Evolutionary conservation across 2,113 vertebrate species (phyloP), one percentile per base, ranked within the genome.

Genomic region (Mormyrus iriodes): DNA sequence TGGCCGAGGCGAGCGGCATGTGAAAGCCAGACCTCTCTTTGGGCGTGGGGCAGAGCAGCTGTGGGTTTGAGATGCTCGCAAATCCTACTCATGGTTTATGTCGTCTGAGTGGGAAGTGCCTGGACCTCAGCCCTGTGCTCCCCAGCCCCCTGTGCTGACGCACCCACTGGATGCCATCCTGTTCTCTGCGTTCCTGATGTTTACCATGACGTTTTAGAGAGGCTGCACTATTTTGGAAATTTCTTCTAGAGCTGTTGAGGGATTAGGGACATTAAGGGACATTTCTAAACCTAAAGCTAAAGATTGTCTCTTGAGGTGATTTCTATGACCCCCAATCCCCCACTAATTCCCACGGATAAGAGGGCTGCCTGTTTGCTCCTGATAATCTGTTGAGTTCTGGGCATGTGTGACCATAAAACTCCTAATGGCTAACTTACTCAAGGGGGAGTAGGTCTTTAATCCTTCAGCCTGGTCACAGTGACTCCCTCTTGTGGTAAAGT

Each of bases 391-490:
- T 46, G 17, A 76, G 73, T 27, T 48, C 73, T 83, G 86, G 86
- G 73, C 27, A 87, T 83, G 76, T 65, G 24, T 49, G 73, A 65
- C 73, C 76, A 42, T 88, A 73, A 82, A 58, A 31, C 86, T 27
- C 44, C 46, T 87, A 76, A 88, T 90, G 44, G 87, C 88, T 87
- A 13, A 90, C 51, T 90, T 90, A 86, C 91, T 88, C 76, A 79
- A 58, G 86, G 89, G 88, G 49, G 79, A 91, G 91, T 48, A 39
- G 39, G 76, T 90, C 92, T 89, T 90, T 48, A 82, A 69, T 90
- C 84, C 89, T 92, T 92, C 85, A 92, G 49, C 53, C 90, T 87
- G 12, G 48, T 90, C 90, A 91, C 53, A 90, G 91, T 92, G 91
- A 91, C 90, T 92, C 73, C 90, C 44, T 83, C 83, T 51, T 58